These are phyloP conservation scores for Alces alces DNA, from an alignment of 2,113 vertebrate species.

Conservation along the genomic window DNA sequence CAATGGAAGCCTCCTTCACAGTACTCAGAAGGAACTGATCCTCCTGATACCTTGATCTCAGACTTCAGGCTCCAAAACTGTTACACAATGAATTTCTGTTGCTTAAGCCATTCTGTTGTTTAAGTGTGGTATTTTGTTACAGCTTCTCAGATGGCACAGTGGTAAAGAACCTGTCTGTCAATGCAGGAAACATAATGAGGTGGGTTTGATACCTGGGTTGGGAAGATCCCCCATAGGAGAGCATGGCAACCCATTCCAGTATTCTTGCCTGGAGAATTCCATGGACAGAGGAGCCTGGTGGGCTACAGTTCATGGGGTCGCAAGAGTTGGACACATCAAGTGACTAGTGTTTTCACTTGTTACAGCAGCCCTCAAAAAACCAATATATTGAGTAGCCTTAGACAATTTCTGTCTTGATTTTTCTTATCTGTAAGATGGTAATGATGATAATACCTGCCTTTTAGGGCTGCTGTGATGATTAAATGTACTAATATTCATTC, in stretches of 20 bases:
- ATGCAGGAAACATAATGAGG: neutral
- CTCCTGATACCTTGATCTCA: neutral
- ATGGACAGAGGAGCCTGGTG: neutral
- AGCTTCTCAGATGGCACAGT: neutral
- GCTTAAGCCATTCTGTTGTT: neutral
- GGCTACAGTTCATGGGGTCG: neutral
- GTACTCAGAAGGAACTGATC: neutral
- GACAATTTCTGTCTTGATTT: neutral
- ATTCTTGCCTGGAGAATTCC: neutral
- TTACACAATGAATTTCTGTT: neutral
- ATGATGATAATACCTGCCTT: neutral
- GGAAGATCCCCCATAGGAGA: neutral
- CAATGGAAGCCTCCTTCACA: neutral
- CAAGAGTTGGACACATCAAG: neutral
- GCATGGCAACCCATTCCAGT: neutral
- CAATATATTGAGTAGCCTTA: neutral
- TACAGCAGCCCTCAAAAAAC: neutral
- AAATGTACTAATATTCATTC: neutral
- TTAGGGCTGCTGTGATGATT: neutral
- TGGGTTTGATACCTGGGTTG: neutral
- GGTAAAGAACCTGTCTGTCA: neutral
- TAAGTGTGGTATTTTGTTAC: neutral
- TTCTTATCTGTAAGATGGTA: neutral
- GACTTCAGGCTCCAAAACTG: neutral
- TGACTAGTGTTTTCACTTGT: neutral